Base-by-base conservation (phyloP, 2,888 invertebrate genomes). In the Darwinula stevensoni region DNA sequence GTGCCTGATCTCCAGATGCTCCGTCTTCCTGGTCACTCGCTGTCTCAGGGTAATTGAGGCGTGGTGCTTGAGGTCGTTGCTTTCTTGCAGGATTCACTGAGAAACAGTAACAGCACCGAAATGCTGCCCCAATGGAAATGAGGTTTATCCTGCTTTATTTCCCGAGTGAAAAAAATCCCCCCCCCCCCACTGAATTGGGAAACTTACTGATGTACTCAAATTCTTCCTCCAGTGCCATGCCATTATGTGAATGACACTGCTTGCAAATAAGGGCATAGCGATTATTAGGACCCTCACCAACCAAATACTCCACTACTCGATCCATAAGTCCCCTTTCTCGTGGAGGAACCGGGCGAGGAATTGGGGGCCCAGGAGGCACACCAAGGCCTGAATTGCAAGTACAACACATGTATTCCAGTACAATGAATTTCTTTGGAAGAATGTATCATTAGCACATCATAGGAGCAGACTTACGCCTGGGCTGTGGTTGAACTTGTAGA, bases 221-320 rank as follows among this genome's bases (percentile, higher is more conserved):
- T 44, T 71, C 69, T 45, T 70, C 68, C 40, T 60, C 61, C 9
- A 69, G 49, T 2, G 68, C 67, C 66, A 72, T 61, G 61, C 97
- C 97, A 52, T 97, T 97, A 49, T 97, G 97, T 12, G 72, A 67
- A 40, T 61, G 65, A 49, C 97, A 97, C 39, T 71, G 63, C 26
- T 61, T 61, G 51, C 97, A 97, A 44, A 97, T 82, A 39, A 97
- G 63, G 14, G 94, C 97, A 57, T 73, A 94, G 42, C 91, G 66
- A 52, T 84, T 76, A 37, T 67, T 67, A 15, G 91, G 88, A 1
- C 91, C 94, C 50, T 97, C 94, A 27, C 86, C 88, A 27, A 94
- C 66, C 36, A 97, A 54, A 47, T 75, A 84, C 49, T 97, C 94
- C 12, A 97, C 69, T 44, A 94, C 58, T 45, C 73, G 71, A 51